phyloP scores from a whole-genome alignment of 2,888 invertebrate species.

The Drosophila recens region DNA sequence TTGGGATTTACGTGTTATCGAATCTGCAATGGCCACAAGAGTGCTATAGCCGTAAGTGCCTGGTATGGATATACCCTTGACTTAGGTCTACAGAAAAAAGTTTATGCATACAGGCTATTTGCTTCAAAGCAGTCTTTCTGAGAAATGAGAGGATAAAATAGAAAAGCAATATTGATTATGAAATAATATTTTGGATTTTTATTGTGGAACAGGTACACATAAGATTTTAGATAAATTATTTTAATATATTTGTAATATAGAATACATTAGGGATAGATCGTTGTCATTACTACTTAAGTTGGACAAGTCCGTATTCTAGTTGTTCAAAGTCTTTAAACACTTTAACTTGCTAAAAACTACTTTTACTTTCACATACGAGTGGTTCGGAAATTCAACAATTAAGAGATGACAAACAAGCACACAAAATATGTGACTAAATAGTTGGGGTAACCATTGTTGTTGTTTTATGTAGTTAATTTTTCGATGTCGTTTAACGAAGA shows the following conservation, averaged over 20 bases:
- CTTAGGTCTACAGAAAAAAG: background rate
- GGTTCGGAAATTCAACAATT: background rate
- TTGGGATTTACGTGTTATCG: slow-evolving; percentile 37
- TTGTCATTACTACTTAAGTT: background rate
- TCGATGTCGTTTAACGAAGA: background rate
- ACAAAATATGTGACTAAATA: slow-evolving; percentile 32
- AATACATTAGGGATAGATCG: no score
- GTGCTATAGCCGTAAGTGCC: background rate
- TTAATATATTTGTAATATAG: no score
- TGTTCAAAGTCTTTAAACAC: background rate
- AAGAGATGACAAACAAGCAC: slow-evolving; percentile 14
- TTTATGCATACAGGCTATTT: background rate
- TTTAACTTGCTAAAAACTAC: background rate
- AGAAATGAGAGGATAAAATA: background rate
- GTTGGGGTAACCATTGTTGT: slow-evolving; percentile 15
- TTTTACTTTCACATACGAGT: background rate
- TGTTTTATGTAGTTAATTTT: slow-evolving; percentile 8
- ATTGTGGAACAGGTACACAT: no score
- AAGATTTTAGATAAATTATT: no score
- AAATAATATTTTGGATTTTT: no score
- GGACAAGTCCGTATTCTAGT: background rate
- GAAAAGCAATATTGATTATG: no score
- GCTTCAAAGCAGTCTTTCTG: background rate
- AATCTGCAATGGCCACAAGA: slow-evolving; percentile 7
- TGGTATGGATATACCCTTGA: slow-evolving; percentile 6